phyloP scores from a whole-genome alignment of 2,113 vertebrate genomes.

The Plecturocebus donacophilus region DNA sequence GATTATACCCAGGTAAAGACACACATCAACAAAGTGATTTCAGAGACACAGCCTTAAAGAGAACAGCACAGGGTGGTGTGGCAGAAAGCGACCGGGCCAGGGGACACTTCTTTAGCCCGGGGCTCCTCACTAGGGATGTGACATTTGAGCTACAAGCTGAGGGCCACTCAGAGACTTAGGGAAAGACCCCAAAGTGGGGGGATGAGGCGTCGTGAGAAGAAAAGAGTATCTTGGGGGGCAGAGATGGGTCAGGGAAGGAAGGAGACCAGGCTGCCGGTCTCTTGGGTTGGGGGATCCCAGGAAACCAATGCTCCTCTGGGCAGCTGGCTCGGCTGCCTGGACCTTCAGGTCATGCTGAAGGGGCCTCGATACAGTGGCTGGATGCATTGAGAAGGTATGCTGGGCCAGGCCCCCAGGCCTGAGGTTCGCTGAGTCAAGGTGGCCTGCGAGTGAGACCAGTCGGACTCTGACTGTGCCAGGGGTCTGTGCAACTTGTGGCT shows the following conservation, averaged over 20 bases:
- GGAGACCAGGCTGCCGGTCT: not conserved
- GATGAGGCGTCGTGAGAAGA: not conserved
- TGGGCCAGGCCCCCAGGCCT: not conserved
- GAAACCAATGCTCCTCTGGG: accelerated
- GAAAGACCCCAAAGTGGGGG: not conserved
- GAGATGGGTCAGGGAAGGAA: not conserved
- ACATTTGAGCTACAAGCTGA: not conserved
- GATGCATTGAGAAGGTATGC: accelerated
- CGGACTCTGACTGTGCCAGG: accelerated
- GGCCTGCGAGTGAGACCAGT: accelerated
- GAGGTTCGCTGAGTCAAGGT: not conserved
- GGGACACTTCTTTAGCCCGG: not conserved
- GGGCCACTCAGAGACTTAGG: not conserved
- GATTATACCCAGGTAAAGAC: not conserved
- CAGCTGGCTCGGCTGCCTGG: not conserved
- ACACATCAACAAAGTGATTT: not conserved
- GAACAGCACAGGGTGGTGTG: not conserved
- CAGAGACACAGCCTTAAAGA: not conserved
- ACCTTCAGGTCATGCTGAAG: not conserved
- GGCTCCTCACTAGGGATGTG: not conserved
- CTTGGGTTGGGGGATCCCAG: not conserved
- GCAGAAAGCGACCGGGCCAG: accelerated
- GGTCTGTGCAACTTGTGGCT: accelerated
- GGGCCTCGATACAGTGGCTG: accelerated
- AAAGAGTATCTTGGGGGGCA: not conserved